Base-by-base conservation (phyloP, 2,113 vertebrate species). In the Sarotherodon lohbergeri region DNA sequence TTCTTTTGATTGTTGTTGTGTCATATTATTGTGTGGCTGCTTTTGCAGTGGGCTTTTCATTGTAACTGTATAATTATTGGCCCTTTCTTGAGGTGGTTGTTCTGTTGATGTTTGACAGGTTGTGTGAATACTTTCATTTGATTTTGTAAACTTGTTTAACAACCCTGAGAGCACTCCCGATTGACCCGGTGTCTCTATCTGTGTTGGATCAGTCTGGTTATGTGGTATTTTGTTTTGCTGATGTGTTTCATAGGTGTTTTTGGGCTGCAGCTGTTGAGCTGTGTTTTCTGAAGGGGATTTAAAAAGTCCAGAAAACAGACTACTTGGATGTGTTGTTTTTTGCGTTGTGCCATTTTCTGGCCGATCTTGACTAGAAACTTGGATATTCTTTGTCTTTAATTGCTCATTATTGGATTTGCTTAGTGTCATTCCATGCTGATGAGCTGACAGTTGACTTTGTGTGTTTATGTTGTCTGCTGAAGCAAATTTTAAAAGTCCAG, bases 221-320 rank as follows among this genome's bases (percentile, higher is more conserved):
- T 29, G 46, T 63, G 36, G 48, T 43, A 82, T 57, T 41, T 90
- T 88, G 19, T 13, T 80, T 79, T 91, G 86, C 34, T 90, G 87
- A 39, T 90, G 89, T 22, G 68, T 73, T 9, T 93, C 91, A 11
- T 88, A 52, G n/a, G 76, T 83, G 9, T 48, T 82, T 80, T 68
- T 34, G 17, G 85, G 24, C 76, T 92, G 90, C 14, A 90, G 92
- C 63, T 90, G 89, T 16, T 83, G 92, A 55, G 86, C 16, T 83
- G 91, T 55, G 61, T 95, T 96, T 91, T 97, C 96, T 76, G 93
- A 90, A 50, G 97, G 87, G 50, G 95, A 95, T 90, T 96, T 97
- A 88, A 97, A 96, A 56, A 97, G 34, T 80, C 90, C 88, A 88
- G 94, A 91, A 78, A 95, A 68, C 7, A 95, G 43, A 63, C 90